Percentiles rank a stretch among this genome's conserved stretches.
Evolutionary conservation across 2,888 invertebrate genomes (phyloP).

Genomic region (Diarsia dahlii): DNA sequence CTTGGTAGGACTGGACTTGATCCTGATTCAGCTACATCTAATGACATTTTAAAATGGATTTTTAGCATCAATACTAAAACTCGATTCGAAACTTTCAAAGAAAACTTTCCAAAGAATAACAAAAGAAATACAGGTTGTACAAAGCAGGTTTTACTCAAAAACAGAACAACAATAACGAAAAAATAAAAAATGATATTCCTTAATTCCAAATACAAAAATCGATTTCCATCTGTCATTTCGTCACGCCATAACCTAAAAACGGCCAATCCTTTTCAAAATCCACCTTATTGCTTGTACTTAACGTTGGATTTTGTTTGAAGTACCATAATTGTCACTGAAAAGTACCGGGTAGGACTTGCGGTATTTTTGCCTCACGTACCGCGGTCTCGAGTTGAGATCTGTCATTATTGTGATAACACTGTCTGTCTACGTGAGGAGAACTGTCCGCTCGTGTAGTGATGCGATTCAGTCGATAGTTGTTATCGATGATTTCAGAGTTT

Average conservation of each 20-base stretch:
- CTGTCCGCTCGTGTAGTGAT: constrained; percentile 79
- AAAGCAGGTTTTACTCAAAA: constrained; percentile 21
- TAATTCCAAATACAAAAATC: constrained; percentile 67
- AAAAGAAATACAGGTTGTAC: not conserved
- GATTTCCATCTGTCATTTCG: constrained; percentile 67
- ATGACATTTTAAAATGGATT: not conserved
- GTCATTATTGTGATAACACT: constrained; percentile 90
- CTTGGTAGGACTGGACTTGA: too few species aligned
- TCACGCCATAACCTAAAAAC: constrained; percentile 64
- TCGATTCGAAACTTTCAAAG: not conserved
- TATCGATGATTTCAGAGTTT: constrained; percentile 48
- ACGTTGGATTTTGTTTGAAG: constrained; percentile 53
- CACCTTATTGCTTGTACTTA: constrained; percentile 10
- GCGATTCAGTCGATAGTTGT: constrained; percentile 66
- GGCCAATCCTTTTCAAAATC: not conserved
- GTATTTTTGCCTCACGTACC: constrained; percentile 87
- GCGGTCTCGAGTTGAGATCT: constrained; percentile 83
- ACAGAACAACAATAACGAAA: constrained; percentile 10
- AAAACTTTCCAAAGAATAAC: not conserved
- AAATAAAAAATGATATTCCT: constrained; percentile 34
- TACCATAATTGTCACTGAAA: constrained; percentile 70
- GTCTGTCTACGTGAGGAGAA: constrained; percentile 85
- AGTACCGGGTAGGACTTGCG: constrained; percentile 74
- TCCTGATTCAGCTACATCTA: not conserved
- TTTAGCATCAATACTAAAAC: not conserved